Evolutionary conservation across 2,888 invertebrate genomes (phyloP), one percentile per base, ranked within the genome.

Genomic region (Sminthurides aquaticus): DNA sequence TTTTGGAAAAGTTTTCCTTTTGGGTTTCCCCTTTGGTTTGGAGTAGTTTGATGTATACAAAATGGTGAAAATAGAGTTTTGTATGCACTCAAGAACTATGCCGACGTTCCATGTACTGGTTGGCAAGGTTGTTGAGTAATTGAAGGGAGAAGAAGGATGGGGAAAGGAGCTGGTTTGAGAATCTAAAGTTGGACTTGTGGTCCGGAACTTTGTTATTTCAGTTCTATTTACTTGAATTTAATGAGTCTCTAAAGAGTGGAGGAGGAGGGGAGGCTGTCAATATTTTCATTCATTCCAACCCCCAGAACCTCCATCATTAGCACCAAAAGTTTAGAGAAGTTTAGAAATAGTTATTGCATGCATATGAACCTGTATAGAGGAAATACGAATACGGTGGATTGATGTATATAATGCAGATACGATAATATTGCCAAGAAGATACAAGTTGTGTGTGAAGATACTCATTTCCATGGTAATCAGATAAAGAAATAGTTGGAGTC

Each of bases 161-260:
- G 43, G 15, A 5, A 11, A 34, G 8, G 15, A 34, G 43, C 15
- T 34, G 15, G 43, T 34, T 34, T 34, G 8, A 34, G 43, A 5
- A 11, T 34, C 8, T 11, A 5, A 11, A 5, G 48, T 62, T 62
- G 29, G 55, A 43, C 43, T 62, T 60, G 60, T 56, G 62, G 55
- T 18, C 22, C n/a, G 43, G 25, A 62, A 62, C 62, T 62, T 62
- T 62, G 62, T 62, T 62, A 62, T 62, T 62, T 62, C 62, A 62
- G 48, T 55, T 34, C 62, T 43, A 56, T 56, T 62, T 34, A 34
- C 62, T 60, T 34, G 56, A 56, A 43, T 62, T 62, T 62, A 62
- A 62, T 62, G 62, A 62, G 62, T 55, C 62, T 62, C 18, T 34
- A 54, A 61, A 62, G 34, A 49, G n/a, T 52, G 43, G 43, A 34